A percentile compares a stretch with the other conserved stretches of the same genome.
phyloP scores from a whole-genome alignment of 1,140 invertebrate genomes.

The Bombyx mandarina region DNA sequence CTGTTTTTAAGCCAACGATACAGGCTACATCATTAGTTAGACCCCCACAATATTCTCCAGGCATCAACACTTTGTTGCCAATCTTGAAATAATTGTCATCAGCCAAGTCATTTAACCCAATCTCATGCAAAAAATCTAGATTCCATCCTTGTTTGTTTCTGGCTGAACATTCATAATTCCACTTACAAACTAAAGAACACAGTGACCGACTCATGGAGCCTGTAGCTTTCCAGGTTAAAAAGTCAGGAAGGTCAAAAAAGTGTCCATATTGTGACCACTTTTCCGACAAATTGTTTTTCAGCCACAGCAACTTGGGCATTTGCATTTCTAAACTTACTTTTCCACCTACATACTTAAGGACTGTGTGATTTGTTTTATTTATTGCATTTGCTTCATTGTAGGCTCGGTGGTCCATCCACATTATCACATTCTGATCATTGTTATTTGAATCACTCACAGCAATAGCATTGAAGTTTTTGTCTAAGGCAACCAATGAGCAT shows the following conservation, averaged over 20 bases:
- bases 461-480: conserved; percentile 78
- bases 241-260: conserved; percentile 96
- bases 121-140: conserved; percentile 78
- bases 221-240: conserved; percentile 93
- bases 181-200: conserved; percentile 95
- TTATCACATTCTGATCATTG: conserved; percentile 87
- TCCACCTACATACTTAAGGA: conserved; percentile 91
- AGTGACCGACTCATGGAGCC: conserved; percentile 84
- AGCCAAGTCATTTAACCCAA: conserved; percentile 84
- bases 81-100: conserved; percentile 82
- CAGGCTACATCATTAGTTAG: conserved; percentile 76
- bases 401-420: conserved; percentile 98
- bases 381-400: conserved; percentile 85
- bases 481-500: conserved; percentile 91
- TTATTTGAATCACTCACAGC: conserved; percentile 82
- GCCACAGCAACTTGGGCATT: conserved; percentile 95
- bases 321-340: conserved; percentile 96
- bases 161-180: conserved; percentile 84
- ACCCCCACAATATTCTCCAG: conserved; percentile 83
- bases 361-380: conserved; percentile 81
- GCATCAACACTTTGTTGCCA: conserved; percentile 78
- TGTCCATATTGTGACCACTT: conserved; percentile 79
- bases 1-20: conserved; percentile 77
- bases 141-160: conserved; percentile 80
- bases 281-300: conserved; percentile 83